These are phyloP conservation scores for Climacteris rufus DNA, from an alignment of 2,113 vertebrate species.

Conservation along the genomic window DNA sequence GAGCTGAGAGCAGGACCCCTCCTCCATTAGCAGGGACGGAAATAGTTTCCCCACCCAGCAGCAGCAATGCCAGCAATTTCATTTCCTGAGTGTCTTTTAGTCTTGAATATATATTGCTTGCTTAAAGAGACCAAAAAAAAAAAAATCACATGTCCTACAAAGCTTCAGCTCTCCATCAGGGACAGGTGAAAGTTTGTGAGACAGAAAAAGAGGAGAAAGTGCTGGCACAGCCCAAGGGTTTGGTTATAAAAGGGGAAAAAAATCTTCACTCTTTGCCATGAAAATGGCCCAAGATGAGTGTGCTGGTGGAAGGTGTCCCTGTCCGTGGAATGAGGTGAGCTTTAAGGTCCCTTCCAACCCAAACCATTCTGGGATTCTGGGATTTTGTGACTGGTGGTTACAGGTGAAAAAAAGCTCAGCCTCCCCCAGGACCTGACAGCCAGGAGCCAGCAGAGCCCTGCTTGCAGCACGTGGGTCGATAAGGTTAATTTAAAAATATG, in stretches of 20 bases:
- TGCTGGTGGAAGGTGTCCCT: background rate
- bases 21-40: background rate
- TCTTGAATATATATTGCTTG: constrained; percentile 57
- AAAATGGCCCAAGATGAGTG: background rate
- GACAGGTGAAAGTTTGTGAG: background rate
- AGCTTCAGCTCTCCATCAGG: background rate
- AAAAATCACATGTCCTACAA: background rate
- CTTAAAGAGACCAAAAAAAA: background rate
- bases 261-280: background rate
- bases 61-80: background rate
- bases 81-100: constrained; percentile 45
- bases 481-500: background rate
- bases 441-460: background rate
- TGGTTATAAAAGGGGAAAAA: background rate
- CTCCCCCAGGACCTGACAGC: background rate
- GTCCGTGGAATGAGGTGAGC: background rate
- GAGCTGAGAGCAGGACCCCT: background rate
- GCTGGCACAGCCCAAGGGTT: background rate
- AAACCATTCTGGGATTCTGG: background rate
- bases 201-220: background rate
- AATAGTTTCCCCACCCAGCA: background rate
- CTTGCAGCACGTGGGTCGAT: background rate
- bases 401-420: background rate
- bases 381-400: background rate
- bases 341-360: background rate